A percentile compares a stretch with the other conserved stretches of the same genome.
Evolutionary conservation across 2,113 vertebrate species (phyloP).

Genomic region (Gallinago paraguaiae): DNA sequence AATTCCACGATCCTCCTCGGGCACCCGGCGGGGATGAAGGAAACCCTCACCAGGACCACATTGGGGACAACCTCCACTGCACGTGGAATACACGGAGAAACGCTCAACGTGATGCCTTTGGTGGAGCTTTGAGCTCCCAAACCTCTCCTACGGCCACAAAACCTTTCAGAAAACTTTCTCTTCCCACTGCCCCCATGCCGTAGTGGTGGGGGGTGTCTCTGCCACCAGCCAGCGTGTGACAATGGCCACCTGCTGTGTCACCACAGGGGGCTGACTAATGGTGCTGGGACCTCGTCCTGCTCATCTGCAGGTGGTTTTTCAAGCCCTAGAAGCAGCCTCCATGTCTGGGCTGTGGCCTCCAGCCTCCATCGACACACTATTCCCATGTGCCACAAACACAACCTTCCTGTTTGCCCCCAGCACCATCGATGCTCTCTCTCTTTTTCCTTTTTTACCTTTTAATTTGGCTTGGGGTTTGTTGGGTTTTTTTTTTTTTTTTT

Average conservation of each 20-base stretch:
- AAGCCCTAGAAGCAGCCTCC: neutral
- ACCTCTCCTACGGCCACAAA: rapidly evolving
- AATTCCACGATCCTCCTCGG: too few relatives aligned
- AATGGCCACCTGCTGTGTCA: neutral
- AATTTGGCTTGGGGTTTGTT: neutral
- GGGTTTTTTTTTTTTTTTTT: neutral
- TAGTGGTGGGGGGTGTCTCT: neutral
- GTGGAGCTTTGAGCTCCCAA: neutral
- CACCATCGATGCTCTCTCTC: neutral
- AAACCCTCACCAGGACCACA: rapidly evolving
- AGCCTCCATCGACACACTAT: neutral
- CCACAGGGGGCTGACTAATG: rapidly evolving
- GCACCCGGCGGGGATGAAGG: rapidly evolving
- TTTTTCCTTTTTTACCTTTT: constrained; percentile 2
- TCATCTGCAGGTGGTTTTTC: neutral
- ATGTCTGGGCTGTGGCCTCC: neutral
- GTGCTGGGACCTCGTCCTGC: neutral
- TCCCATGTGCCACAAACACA: neutral
- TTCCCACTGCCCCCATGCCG: neutral
- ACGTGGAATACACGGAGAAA: rapidly evolving
- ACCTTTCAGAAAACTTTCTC: rapidly evolving
- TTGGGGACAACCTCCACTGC: neutral
- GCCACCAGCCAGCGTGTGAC: neutral
- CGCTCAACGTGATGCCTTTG: rapidly evolving
- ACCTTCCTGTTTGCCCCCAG: neutral